Percentiles rank a stretch among this genome's conserved stretches.
Evolutionary conservation across 2,113 vertebrate genomes (phyloP).

Genomic region (Porphyrio hochstetteri): DNA sequence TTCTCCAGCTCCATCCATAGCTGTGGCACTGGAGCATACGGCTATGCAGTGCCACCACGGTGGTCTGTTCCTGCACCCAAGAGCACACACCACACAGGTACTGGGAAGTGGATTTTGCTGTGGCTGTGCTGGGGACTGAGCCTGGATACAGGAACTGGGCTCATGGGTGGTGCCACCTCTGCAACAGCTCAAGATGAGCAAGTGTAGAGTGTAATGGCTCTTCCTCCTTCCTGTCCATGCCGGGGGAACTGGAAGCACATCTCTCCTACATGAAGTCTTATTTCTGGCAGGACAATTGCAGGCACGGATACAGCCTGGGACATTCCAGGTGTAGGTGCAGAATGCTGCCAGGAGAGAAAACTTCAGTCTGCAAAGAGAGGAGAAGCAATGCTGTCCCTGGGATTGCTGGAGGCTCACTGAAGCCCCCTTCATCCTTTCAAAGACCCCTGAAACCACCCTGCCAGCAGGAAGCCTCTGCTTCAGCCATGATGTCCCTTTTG

Average conservation of each 20-base stretch:
- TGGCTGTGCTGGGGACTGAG: background rate
- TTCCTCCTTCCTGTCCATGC: background rate
- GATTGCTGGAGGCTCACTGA: background rate
- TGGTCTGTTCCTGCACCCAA: background rate
- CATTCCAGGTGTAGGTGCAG: background rate
- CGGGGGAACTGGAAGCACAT: background rate
- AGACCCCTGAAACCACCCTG: background rate
- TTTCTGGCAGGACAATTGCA: background rate
- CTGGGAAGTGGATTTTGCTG: background rate
- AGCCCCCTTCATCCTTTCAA: background rate
- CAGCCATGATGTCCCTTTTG: background rate
- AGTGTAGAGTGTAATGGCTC: background rate
- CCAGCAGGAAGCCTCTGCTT: background rate
- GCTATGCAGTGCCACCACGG: fast-evolving
- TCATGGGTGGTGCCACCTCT: fast-evolving
- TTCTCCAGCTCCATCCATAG: background rate
- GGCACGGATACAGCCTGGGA: background rate
- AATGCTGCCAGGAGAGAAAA: background rate
- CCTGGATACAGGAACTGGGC: background rate
- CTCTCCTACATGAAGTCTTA: background rate
- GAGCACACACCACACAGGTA: background rate
- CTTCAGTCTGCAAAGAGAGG: background rate
- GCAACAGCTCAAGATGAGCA: background rate
- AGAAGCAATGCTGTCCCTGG: background rate
- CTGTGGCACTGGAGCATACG: background rate